Percentiles rank a stretch among this genome's conserved stretches.
Evolutionary conservation across 2,888 invertebrate species (phyloP).

Genomic region (Nudaria mundana): DNA sequence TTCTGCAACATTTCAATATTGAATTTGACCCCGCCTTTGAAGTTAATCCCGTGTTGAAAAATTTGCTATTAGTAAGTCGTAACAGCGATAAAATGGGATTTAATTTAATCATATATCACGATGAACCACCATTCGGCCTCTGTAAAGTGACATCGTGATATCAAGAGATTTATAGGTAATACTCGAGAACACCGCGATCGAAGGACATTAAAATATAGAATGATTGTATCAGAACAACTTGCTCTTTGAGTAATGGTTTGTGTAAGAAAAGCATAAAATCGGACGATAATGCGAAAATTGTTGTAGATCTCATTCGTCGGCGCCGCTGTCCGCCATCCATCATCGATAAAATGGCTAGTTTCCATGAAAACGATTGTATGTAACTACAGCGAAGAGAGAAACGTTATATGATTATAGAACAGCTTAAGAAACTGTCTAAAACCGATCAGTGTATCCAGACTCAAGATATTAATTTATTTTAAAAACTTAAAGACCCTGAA

Average conservation of each 20-base stretch:
- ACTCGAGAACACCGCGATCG: slow-evolving; percentile 40
- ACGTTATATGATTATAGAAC: slow-evolving; percentile 34
- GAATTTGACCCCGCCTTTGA: slow-evolving; percentile 43
- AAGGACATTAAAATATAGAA: slow-evolving; percentile 40
- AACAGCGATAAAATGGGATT: slow-evolving; percentile 54
- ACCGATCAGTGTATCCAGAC: no score
- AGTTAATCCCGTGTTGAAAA: slow-evolving; percentile 57
- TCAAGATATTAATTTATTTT: no score
- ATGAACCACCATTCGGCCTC: slow-evolving; percentile 53
- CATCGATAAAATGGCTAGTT: slow-evolving; percentile 41
- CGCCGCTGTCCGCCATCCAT: slow-evolving; percentile 44
- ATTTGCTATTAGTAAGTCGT: slow-evolving; percentile 55
- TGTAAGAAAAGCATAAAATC: slow-evolving; percentile 49
- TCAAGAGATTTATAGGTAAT: slow-evolving; percentile 49
- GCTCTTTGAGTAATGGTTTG: slow-evolving; percentile 44
- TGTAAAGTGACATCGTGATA: slow-evolving; percentile 55
- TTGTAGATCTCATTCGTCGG: slow-evolving; percentile 33
- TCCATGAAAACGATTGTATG: slow-evolving; percentile 51
- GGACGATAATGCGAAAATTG: slow-evolving; percentile 51
- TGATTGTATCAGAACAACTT: slow-evolving; percentile 35
- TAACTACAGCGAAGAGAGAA: slow-evolving; percentile 40
- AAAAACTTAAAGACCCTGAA: no score
- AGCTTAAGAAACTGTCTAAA: slow-evolving; percentile 29
- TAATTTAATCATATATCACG: slow-evolving; percentile 57
- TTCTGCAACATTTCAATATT: slow-evolving; percentile 19